These are phyloP conservation scores for Sinodicranocentrus sp. DNA, from an alignment of 2,888 invertebrate species.

Conservation along the genomic window DNA sequence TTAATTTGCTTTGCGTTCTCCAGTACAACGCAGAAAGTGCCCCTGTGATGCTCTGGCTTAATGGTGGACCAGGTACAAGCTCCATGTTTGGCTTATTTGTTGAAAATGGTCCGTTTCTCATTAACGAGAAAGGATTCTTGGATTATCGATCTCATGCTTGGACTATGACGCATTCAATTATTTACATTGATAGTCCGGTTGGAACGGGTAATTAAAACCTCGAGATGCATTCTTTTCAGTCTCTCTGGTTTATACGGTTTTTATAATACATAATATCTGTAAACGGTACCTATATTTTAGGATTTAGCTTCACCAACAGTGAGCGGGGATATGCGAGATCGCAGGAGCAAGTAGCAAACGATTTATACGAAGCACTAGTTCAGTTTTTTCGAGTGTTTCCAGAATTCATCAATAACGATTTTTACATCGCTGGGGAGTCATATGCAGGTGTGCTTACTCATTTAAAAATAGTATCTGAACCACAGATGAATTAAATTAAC, in stretches of 20 bases:
- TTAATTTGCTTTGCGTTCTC: not conserved
- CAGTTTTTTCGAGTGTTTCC: conserved; percentile 93
- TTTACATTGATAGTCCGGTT: conserved; percentile 96
- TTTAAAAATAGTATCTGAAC: not conserved
- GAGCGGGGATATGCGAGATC: conserved; percentile 88
- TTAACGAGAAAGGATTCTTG: conserved; percentile 77
- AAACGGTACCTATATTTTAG: no score
- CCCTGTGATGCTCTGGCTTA: conserved; percentile 81
- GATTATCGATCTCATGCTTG: conserved; percentile 83
- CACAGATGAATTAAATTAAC: no score
- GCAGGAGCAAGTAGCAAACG: conserved; percentile 88
- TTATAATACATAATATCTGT: no score
- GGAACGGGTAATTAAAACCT: conserved; percentile 82
- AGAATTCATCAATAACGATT: conserved; percentile 85
- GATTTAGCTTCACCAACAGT: conserved; percentile 91
- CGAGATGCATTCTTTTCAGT: no score
- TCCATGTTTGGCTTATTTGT: conserved; percentile 81
- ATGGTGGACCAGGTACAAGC: conserved; percentile 82
- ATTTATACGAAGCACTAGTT: conserved; percentile 86
- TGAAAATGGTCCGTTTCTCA: conserved; percentile 82
- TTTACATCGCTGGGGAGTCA: conserved; percentile 94
- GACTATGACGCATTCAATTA: conserved; percentile 88
- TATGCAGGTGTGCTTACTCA: conserved; percentile 84
- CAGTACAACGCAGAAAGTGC: conserved; percentile 75
- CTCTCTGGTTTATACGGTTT: no score